A percentile compares a stretch with the other conserved stretches of the same genome.
These are phyloP conservation scores for Danio albolineatus DNA, from an alignment of 2,797 vertebrate genomes.

Conservation along the genomic window DNA sequence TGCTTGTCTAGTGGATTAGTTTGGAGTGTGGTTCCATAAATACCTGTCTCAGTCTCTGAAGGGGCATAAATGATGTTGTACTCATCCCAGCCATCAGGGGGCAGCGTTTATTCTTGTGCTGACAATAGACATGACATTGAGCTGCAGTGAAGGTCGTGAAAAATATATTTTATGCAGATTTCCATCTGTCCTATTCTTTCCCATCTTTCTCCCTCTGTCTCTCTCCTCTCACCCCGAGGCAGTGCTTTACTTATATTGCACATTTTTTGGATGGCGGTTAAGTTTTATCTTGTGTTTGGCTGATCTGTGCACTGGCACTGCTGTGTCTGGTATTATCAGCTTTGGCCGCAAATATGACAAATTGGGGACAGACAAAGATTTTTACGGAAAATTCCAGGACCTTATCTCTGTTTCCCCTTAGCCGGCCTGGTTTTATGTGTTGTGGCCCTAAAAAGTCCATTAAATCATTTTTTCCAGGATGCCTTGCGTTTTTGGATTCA, in stretches of 20 bases:
- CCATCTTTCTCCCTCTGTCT: neutral
- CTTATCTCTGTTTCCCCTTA: conserved; percentile 15
- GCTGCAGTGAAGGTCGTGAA: conserved; percentile 42
- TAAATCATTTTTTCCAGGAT: conserved; percentile 16
- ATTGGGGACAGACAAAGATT: conserved; percentile 52
- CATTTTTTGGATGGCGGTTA: conserved; percentile 40
- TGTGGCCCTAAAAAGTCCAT: conserved; percentile 1
- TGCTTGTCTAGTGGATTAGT: neutral
- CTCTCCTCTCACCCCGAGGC: conserved; percentile 21
- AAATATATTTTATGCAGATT: conserved; percentile 29
- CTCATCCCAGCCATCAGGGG: conserved; percentile 66
- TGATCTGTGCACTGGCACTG: conserved; percentile 40
- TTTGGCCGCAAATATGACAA: conserved; percentile 30
- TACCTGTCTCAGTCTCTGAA: neutral
- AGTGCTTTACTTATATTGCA: conserved; percentile 45
- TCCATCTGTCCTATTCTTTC: conserved; percentile 29
- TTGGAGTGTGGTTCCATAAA: neutral
- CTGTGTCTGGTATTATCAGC: conserved; percentile 38
- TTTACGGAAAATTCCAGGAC: conserved; percentile 23
- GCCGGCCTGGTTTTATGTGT: conserved; percentile 15
- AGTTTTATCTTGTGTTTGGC: conserved; percentile 36
- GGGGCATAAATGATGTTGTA: conserved; percentile 59
- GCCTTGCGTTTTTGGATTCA: conserved; percentile 13
- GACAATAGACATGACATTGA: conserved; percentile 40
- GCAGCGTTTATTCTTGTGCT: conserved; percentile 58